These are phyloP conservation scores for Sinocyclocheilus anophthalmus DNA, from an alignment of 2,113 vertebrate genomes.

Conservation along the genomic window DNA sequence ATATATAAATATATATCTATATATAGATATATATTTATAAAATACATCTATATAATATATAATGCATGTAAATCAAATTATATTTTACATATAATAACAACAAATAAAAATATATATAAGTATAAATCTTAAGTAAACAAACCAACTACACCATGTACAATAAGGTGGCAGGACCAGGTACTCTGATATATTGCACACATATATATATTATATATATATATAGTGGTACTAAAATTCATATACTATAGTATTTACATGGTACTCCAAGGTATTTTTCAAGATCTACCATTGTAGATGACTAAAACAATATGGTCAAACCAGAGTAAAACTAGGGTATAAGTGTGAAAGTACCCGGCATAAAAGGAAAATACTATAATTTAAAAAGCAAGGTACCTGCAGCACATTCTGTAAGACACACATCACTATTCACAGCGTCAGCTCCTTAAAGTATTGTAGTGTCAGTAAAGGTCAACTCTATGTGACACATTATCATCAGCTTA, in stretches of 20 bases:
- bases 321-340: neutral
- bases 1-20: too few relatives aligned
- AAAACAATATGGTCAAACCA: neutral
- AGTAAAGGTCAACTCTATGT: neutral
- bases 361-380: neutral
- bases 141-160: too few relatives aligned
- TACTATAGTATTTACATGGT: neutral
- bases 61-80: too few relatives aligned
- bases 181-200: neutral
- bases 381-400: neutral
- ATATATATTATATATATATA: too few relatives aligned
- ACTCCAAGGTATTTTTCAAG: neutral
- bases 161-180: too few relatives aligned
- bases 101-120: too few relatives aligned
- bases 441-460: neutral
- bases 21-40: too few relatives aligned
- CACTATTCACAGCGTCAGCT: neutral
- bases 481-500: neutral
- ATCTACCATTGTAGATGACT: neutral
- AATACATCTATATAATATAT: too few relatives aligned
- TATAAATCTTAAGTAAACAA: too few relatives aligned
- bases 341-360: neutral
- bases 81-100: too few relatives aligned
- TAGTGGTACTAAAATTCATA: neutral
- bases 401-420: neutral